phyloP scores from a whole-genome alignment of 2,888 invertebrate genomes.

The Tricholauxania praeusta region DNA sequence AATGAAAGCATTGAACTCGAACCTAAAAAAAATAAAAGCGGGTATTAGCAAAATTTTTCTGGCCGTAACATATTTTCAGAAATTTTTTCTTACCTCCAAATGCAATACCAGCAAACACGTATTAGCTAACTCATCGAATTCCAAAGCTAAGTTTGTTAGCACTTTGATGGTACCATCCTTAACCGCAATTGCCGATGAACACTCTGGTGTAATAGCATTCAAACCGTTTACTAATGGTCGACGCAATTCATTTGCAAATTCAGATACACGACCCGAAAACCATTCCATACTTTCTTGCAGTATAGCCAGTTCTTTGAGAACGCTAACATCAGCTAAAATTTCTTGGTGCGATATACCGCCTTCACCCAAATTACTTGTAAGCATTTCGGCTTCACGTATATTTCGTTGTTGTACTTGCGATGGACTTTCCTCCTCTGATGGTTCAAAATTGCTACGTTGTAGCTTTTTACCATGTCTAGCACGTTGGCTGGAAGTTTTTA shows the following conservation, averaged over 20 bases:
- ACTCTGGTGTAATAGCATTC: slow-evolving; percentile 57
- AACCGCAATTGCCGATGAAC: slow-evolving; percentile 63
- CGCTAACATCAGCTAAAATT: slow-evolving; percentile 85
- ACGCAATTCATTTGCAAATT: slow-evolving; percentile 72
- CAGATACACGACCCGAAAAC: slow-evolving; percentile 78
- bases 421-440: slow-evolving; percentile 81
- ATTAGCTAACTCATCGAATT: slow-evolving; percentile 90
- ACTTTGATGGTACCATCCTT: slow-evolving; percentile 75
- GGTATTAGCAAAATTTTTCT: too few relatives aligned
- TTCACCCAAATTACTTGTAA: slow-evolving; percentile 92
- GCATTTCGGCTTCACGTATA: slow-evolving; percentile 90
- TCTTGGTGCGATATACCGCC: slow-evolving; percentile 86
- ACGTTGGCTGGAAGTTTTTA: slow-evolving; percentile 69
- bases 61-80: neutral
- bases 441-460: slow-evolving; percentile 66
- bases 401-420: slow-evolving; percentile 83
- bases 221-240: slow-evolving; percentile 69
- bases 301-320: slow-evolving; percentile 86
- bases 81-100: slow-evolving; percentile 77
- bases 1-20: slow-evolving; percentile 95
- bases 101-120: slow-evolving; percentile 92
- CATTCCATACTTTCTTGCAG: slow-evolving; percentile 94
- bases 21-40: slow-evolving; percentile 70
- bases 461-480: slow-evolving; percentile 57
- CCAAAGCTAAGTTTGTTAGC: slow-evolving; percentile 77